Conservation (phyloP, 2,888 invertebrate species). For the Lithosia quadra region DNA sequence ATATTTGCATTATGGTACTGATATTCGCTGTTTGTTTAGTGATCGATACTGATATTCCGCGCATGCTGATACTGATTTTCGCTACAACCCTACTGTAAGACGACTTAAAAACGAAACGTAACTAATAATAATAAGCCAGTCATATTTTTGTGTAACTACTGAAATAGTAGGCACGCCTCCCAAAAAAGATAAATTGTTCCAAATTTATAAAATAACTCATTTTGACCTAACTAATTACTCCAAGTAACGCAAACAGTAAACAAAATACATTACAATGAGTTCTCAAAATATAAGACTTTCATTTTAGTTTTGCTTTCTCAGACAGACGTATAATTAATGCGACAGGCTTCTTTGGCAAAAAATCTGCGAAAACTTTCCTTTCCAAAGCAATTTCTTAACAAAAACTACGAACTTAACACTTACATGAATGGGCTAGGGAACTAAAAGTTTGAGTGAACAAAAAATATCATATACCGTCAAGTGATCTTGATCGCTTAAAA, state of each 20-base stretch:
- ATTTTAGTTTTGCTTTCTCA: constrained; percentile 16
- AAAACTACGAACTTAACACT: constrained; percentile 36
- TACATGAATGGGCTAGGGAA: constrained; percentile 20
- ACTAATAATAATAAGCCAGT: too few species aligned
- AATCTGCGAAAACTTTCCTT: constrained; percentile 34
- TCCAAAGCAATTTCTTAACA: constrained; percentile 18
- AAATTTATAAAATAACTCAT: background rate
- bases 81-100: too few species aligned
- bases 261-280: background rate
- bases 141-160: background rate
- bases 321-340: constrained; percentile 12
- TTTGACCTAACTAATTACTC: background rate
- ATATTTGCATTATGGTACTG: too few species aligned
- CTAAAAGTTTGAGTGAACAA: constrained; percentile 31
- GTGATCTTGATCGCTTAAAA: constrained; percentile 62
- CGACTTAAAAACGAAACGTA: too few species aligned
- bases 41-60: too few species aligned
- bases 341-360: constrained; percentile 7
- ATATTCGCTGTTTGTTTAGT: too few species aligned
- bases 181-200: background rate
- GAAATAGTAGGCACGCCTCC: background rate
- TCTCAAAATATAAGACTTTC: background rate
- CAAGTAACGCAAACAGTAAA: background rate
- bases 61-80: too few species aligned
- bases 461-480: constrained; percentile 47